Conservation (phyloP, 2,888 invertebrate species). For the Drosophila acutilabella region DNA sequence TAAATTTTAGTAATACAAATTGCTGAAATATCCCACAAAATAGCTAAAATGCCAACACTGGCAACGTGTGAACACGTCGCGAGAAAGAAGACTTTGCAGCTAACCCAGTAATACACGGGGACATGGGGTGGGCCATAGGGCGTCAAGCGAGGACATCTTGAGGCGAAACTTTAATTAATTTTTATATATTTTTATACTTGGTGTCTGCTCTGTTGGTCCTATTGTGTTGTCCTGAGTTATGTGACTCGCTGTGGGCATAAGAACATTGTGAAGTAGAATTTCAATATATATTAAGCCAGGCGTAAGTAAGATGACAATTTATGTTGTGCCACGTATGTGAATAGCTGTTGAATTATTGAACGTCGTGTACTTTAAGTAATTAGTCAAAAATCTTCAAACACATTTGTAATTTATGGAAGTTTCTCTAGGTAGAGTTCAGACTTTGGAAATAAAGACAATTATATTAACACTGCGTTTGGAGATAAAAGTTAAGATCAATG, state of each 20-base stretch:
- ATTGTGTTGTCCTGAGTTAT: conserved; percentile 67
- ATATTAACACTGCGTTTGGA: not conserved
- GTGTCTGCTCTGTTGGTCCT: conserved; percentile 36
- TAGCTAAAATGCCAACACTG: too few relatives aligned
- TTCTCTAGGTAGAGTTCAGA: not conserved
- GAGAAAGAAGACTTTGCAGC: conserved; percentile 64
- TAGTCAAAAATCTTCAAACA: conserved; percentile 63
- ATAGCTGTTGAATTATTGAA: conserved; percentile 25
- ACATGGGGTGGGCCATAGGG: not conserved
- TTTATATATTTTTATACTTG: conserved; percentile 72
- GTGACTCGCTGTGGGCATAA: conserved; percentile 76
- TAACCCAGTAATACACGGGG: conserved; percentile 58
- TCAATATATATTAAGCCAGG: conserved; percentile 42
- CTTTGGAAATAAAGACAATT: not conserved
- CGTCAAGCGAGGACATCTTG: conserved; percentile 18
- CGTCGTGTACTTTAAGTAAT: conserved; percentile 47
- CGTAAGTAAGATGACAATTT: conserved; percentile 72
- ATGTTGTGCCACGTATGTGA: conserved; percentile 46
- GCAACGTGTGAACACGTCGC: conserved; percentile 76
- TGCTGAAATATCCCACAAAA: too few relatives aligned
- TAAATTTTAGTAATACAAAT: too few relatives aligned
- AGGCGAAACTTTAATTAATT: conserved; percentile 75
- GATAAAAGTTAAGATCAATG: too few relatives aligned
- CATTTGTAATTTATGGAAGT: conserved; percentile 33
- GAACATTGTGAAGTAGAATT: conserved; percentile 39